Evolutionary conservation across 2,113 vertebrate species (phyloP).

Genomic region (Elephantulus edwardii): DNA sequence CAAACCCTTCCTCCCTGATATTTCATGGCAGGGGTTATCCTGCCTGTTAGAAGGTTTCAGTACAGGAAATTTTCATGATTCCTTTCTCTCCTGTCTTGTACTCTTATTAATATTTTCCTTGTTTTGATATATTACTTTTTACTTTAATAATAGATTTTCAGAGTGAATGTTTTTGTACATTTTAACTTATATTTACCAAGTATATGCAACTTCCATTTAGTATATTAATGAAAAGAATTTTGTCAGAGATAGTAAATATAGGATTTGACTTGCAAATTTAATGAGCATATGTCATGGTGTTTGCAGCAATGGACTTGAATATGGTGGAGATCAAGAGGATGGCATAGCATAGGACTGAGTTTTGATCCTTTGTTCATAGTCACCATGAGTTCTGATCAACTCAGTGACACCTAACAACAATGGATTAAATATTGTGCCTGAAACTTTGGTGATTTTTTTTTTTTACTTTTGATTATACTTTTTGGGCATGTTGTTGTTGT

Average conservation of each 20-base stretch:
- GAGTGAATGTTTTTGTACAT: background rate
- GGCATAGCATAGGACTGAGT: too few relatives aligned
- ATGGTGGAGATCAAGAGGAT: too few relatives aligned
- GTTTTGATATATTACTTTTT: background rate
- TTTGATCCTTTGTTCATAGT: too few relatives aligned
- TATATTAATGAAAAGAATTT: constrained; percentile 8
- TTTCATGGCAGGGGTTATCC: background rate
- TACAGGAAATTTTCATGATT: background rate
- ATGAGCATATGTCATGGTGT: too few relatives aligned
- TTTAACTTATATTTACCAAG: background rate
- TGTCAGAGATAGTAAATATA: background rate
- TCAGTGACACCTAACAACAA: too few relatives aligned
- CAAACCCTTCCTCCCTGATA: constrained; percentile 32
- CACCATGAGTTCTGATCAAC: too few relatives aligned
- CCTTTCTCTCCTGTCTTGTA: background rate
- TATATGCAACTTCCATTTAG: constrained; percentile 15
- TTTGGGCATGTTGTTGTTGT: background rate
- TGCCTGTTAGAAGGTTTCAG: background rate
- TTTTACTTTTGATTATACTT: background rate
- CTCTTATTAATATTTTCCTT: background rate
- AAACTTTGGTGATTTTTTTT: background rate
- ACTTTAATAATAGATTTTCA: background rate
- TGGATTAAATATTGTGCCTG: background rate
- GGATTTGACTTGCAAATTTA: background rate
- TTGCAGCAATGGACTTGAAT: too few relatives aligned